Evolutionary conservation across 2,113 vertebrate species (phyloP).

Genomic region (Passer montanus): DNA sequence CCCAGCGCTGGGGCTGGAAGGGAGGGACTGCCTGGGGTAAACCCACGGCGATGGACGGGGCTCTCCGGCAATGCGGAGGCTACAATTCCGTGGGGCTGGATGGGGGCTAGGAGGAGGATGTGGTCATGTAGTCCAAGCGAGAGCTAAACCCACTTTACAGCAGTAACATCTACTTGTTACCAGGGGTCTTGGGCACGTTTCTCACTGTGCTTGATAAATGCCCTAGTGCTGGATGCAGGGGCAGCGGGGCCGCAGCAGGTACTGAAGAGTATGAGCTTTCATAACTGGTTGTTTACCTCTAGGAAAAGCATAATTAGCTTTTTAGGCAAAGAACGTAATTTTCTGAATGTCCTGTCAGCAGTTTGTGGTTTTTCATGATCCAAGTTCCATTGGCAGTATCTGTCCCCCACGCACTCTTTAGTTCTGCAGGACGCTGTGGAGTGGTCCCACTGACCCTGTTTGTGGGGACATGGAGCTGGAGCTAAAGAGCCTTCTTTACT

Average conservation of each 20-base stretch:
- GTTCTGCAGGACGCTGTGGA: background rate
- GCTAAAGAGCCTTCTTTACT: background rate
- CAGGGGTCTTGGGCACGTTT: background rate
- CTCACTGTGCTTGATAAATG: background rate
- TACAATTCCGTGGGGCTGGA: background rate
- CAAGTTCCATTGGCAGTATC: rapidly evolving
- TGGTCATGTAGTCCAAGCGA: background rate
- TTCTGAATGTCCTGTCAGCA: background rate
- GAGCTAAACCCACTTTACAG: background rate
- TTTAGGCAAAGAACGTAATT: background rate
- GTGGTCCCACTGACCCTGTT: too few species aligned
- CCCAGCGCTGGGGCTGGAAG: background rate
- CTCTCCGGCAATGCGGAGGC: background rate
- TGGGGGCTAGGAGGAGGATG: background rate
- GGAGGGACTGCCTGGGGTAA: background rate
- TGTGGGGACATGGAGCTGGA: background rate
- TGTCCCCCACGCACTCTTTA: rapidly evolving
- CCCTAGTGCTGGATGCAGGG: background rate
- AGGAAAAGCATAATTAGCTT: background rate
- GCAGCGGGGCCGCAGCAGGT: background rate
- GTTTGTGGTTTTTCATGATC: background rate
- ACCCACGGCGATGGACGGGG: background rate
- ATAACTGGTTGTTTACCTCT: background rate
- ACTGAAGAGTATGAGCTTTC: background rate
- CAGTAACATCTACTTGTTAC: background rate